phyloP scores from a whole-genome alignment of 2,888 invertebrate species.

The Philaethria dido region DNA sequence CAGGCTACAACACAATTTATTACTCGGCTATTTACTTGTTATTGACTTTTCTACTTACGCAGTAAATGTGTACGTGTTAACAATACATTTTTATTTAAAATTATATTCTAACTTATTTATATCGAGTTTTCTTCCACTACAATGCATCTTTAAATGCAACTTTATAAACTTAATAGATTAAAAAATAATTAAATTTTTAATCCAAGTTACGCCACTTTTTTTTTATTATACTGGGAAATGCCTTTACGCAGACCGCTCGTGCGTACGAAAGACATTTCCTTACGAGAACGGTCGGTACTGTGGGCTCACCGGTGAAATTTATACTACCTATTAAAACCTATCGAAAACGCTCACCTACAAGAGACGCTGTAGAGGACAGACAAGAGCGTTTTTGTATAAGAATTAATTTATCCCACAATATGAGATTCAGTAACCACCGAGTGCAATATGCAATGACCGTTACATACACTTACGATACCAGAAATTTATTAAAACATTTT shows the following conservation, averaged over 20 bases:
- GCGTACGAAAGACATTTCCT: no score
- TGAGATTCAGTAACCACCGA: neutral
- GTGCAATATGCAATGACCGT: neutral
- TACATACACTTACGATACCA: neutral
- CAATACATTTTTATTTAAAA: neutral
- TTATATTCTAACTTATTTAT: neutral
- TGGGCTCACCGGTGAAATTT: no score
- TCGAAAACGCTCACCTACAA: no score
- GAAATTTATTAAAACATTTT: neutral
- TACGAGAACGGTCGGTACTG: no score
- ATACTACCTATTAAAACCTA: no score
- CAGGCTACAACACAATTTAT: slow-evolving; percentile 42
- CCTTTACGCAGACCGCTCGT: no score
- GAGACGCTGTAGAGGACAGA: no score
- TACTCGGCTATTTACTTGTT: slow-evolving; percentile 28
- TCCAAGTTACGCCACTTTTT: neutral
- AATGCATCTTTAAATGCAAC: no score
- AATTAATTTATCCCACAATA: no score
- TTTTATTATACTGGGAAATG: no score
- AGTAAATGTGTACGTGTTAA: neutral
- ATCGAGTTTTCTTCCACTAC: neutral
- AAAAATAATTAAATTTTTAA: neutral
- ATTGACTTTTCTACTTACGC: slow-evolving; percentile 16
- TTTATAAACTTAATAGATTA: neutral
- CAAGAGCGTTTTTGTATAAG: no score